These are phyloP conservation scores for Bufo gargarizans DNA, from an alignment of 2,113 vertebrate genomes.

Conservation along the genomic window DNA sequence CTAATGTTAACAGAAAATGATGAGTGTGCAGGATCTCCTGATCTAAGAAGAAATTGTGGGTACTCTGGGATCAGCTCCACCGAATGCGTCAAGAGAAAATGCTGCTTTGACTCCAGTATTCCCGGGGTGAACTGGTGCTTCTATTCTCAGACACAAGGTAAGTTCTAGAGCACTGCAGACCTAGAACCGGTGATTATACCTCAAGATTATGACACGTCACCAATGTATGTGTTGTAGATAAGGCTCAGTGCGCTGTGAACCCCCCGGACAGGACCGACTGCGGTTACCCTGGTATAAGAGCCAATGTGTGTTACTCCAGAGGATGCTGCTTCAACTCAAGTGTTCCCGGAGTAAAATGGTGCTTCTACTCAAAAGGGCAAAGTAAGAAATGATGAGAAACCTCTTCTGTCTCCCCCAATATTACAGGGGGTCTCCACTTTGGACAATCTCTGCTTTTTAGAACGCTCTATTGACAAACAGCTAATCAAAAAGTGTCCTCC, in stretches of 20 bases:
- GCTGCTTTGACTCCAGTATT: slow-evolving; percentile 30
- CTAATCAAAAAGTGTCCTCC: too few species aligned
- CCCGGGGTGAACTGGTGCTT: slow-evolving; percentile 35
- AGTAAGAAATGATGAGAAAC: neutral
- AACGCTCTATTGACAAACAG: too few species aligned
- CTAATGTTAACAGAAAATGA: neutral
- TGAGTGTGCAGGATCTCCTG: neutral
- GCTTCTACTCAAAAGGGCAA: neutral
- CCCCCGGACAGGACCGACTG: slow-evolving; percentile 13
- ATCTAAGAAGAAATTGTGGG: slow-evolving; percentile 11
- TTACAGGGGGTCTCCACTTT: too few species aligned
- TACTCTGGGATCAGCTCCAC: neutral
- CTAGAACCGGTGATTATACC: too few species aligned
- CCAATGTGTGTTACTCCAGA: neutral
- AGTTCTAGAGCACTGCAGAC: too few species aligned
- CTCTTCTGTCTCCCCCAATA: too few species aligned
- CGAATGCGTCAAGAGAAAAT: neutral
- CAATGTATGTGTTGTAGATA: neutral
- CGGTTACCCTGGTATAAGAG: neutral
- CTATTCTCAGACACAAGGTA: slow-evolving; percentile 13
- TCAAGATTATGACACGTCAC: too few species aligned
- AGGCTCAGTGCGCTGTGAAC: neutral
- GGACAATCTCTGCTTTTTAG: too few species aligned
- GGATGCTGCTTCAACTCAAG: slow-evolving; percentile 13
- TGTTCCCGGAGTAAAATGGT: neutral